Conservation (phyloP, 2,888 invertebrate genomes). For the Tanypteryx hageni region DNA sequence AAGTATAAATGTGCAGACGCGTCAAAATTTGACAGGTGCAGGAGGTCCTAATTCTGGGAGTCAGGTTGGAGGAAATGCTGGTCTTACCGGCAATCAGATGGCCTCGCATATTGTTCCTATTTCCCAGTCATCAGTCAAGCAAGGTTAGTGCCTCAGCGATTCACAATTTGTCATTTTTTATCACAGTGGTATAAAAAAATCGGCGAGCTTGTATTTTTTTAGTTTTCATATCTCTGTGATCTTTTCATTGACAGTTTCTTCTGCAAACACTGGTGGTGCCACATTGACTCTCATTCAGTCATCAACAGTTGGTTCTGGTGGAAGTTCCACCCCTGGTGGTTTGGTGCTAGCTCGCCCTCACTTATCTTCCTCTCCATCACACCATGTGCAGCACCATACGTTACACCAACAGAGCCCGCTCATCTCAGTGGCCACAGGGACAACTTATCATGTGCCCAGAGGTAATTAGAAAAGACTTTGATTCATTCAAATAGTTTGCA, state of each 20-base stretch:
- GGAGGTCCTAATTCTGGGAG: slow-evolving; percentile 35
- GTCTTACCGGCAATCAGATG: slow-evolving; percentile 26
- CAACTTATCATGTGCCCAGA: slow-evolving; percentile 76
- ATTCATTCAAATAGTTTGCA: no score
- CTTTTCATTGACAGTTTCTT: background rate
- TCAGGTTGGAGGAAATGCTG: slow-evolving; percentile 16
- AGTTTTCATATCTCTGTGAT: background rate
- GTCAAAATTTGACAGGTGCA: slow-evolving; percentile 42
- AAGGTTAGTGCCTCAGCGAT: background rate
- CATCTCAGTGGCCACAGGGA: slow-evolving; percentile 66
- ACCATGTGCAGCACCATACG: slow-evolving; percentile 53
- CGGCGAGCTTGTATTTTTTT: background rate
- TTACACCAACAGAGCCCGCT: slow-evolving; percentile 16
- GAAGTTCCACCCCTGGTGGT: slow-evolving; percentile 54
- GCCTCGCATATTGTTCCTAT: slow-evolving; percentile 56
- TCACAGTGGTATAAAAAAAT: background rate
- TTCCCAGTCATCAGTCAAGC: slow-evolving; percentile 56
- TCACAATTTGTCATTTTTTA: background rate
- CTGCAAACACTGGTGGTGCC: slow-evolving; percentile 36
- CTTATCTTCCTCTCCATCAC: slow-evolving; percentile 46
- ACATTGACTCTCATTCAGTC: slow-evolving; percentile 54
- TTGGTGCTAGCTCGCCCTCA: slow-evolving; percentile 55
- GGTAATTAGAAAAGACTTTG: slow-evolving; percentile 68
- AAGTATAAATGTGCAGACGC: slow-evolving; percentile 40
- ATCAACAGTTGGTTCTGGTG: slow-evolving; percentile 53